Evolutionary conservation across 2,888 invertebrate genomes (phyloP), one percentile per base, ranked within the genome.

Genomic region (Parochlus steinenii): DNA sequence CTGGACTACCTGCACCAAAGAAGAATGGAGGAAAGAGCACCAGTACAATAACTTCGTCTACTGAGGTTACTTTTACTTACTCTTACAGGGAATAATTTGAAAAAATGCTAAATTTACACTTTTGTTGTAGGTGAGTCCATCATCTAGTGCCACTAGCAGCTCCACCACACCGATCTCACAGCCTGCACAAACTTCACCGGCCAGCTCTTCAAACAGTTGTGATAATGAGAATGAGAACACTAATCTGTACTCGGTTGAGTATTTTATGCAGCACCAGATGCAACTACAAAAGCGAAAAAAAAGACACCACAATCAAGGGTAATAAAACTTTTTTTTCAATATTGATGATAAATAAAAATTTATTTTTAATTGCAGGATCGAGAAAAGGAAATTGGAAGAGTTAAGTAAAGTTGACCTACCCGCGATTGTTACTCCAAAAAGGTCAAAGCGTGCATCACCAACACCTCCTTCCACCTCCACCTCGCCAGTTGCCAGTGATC

Each of bases 341-440:
- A 5, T 17, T 6, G 8, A 7, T 14, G 4, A n/a, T 30, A 10
- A 7, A 8, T 17, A 5, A 17, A 18, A 28, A 23, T 31, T 33
- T 18, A 5, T n/a, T 8, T 24, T 19, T 14, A 18, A 12, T 18
- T n/a, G 6, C 20, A 36, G 36, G n/a, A n/a, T n/a, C 17, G 36
- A 36, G 8, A 36, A 36, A 24, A n/a, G 36, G 6, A 36, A 36
- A 23, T 10, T n/a, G 18, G 36, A 36, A 4, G 36, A 36, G 6
- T 3, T 19, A n/a, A 10, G 28, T 2, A 34, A 34, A 10, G 36
- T 30, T n/a, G 28, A 30, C 12, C 14, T 30, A 2, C 10, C 34
- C n/a, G n/a, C n/a, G n/a, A n/a, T n/a, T n/a, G n/a, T n/a, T 19
- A 36, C 30, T 30, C 30, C 36, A 17, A 36, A 36, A 18, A 23